phyloP scores from a whole-genome alignment of 1,140 invertebrate genomes.

The Neodiprion virginianus region DNA sequence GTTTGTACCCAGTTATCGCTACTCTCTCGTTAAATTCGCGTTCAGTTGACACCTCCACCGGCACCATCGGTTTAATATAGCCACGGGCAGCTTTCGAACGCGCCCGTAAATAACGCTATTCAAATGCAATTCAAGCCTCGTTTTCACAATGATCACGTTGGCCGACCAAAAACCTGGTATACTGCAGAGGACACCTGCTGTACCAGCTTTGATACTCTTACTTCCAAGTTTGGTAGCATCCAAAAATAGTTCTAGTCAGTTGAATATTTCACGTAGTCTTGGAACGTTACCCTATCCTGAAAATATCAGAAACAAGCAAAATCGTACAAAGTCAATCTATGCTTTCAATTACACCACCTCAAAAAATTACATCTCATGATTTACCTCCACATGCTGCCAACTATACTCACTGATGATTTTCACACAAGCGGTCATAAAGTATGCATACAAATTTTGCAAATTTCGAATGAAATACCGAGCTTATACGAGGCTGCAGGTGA shows the following conservation, averaged over 20 bases:
- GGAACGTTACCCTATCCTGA: no score
- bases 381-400: background rate
- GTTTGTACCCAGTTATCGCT: background rate
- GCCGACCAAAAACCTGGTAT: background rate
- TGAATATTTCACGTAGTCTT: no score
- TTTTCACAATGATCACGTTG: background rate
- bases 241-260: no score
- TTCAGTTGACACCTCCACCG: background rate
- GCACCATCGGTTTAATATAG: background rate
- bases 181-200: background rate
- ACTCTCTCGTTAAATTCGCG: background rate
- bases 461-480: background rate
- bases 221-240: background rate
- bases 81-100: background rate
- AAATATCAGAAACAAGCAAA: no score
- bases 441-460: background rate
- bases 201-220: background rate
- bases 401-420: background rate
- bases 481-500: background rate
- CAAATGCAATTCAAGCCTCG: background rate
- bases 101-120: constrained; percentile 14
- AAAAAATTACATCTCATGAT: background rate
- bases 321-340: no score
- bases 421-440: background rate
- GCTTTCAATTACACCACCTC: no score